phyloP scores from a whole-genome alignment of 1,140 invertebrate genomes.

The Bicyclus anynana region DNA sequence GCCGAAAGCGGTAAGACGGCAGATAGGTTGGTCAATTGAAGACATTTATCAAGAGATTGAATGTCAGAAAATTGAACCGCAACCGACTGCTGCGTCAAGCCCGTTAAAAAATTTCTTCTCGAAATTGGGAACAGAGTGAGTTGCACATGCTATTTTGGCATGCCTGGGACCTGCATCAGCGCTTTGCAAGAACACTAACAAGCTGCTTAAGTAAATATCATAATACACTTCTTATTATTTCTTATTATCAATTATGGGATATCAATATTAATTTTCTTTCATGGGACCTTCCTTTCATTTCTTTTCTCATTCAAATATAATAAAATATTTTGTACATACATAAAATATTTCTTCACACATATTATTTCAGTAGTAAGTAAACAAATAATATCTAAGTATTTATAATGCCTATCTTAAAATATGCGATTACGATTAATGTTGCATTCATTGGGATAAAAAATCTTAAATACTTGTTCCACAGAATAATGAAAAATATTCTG shows the following conservation, averaged over 20 bases:
- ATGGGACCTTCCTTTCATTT: constrained; percentile 12
- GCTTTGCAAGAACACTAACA: constrained; percentile 46
- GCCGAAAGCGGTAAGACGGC: constrained; percentile 58
- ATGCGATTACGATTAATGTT: too few species aligned
- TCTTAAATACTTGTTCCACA: too few species aligned
- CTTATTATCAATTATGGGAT: neutral
- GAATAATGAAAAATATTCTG: too few species aligned
- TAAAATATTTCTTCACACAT: neutral
- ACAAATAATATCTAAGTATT: too few species aligned
- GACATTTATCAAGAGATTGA: constrained; percentile 73
- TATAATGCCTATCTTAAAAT: too few species aligned
- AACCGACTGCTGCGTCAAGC: constrained; percentile 56
- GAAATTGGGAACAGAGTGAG: constrained; percentile 71
- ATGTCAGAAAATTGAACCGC: constrained; percentile 56
- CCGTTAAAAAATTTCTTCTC: constrained; percentile 66
- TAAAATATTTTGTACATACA: neutral
- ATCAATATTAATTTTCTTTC: constrained; percentile 15
- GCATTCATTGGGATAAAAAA: too few species aligned
- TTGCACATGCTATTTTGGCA: constrained; percentile 54
- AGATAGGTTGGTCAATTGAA: constrained; percentile 72
- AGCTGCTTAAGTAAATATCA: constrained; percentile 35
- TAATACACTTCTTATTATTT: constrained; percentile 2
- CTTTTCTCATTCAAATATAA: neutral
- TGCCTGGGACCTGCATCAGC: constrained; percentile 42
- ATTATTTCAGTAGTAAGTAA: too few species aligned